Base-by-base conservation (phyloP, 1,140 invertebrate species). In the Hycleus cichorii region DNA sequence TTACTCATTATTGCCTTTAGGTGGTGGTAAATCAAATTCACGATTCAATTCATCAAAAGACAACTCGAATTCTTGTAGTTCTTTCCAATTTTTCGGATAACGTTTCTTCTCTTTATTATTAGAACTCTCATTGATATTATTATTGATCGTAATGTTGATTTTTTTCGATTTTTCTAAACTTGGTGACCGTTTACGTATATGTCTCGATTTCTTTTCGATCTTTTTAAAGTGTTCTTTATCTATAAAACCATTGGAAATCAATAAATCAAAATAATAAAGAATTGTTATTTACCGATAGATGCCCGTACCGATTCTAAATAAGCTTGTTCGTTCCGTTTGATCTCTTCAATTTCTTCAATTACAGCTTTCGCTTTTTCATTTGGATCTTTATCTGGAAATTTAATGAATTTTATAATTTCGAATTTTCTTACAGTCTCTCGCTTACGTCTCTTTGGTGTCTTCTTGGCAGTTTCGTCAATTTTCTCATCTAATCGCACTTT, bases 331-430 rank as follows among this genome's bases (percentile, higher is more conserved):
- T 65, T 47, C 11, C 53, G 55, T 45, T 72, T 71, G 18, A 69
- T 57, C 42, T 69, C 59, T 59, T 71, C 70, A 49, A 71, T 68
- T 58, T 67, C 68, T 46, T 69, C 60, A 12, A 72, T 69, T 7
- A 69, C 63, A 43, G 64, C 58, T 58, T 68, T 67, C 3, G 67
- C 69, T 46, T 64, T 63, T 25, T 68, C 66, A 38, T 62, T 51
- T 0, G 66, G 61, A 58, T 65, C 60, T n/a, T 56, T 26, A 44
- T 18, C 65, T 63, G 45, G 46, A 62, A 58, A 27, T 32, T 32
- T 0, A 7, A 32, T 32, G 10, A 18, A 47, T 11, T n/a, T 42
- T 53, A 38, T 0, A 24, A 49, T 5, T 18, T n/a, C n/a, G 18
- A 18, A 18, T 18, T 18, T 18, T 18, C 18, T 18, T 18, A 12